A percentile compares a stretch with the other conserved stretches of the same genome.
These are phyloP conservation scores for Boloria euphrosyne DNA, from an alignment of 2,888 invertebrate genomes.

Conservation along the genomic window DNA sequence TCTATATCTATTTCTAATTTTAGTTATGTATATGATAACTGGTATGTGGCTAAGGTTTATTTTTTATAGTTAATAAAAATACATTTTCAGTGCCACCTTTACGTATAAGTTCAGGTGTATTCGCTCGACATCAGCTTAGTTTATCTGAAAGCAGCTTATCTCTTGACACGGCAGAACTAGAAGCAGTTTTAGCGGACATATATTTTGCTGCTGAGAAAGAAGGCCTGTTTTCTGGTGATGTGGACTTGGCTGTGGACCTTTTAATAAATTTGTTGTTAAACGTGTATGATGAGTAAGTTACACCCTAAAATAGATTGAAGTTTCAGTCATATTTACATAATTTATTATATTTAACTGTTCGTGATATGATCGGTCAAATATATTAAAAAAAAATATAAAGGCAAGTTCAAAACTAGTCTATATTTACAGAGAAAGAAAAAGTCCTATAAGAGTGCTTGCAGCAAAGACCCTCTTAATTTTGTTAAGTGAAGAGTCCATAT, in stretches of 20 bases:
- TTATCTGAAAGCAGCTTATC: conserved; percentile 86
- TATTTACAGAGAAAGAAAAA: conserved; percentile 79
- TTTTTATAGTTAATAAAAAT: neutral
- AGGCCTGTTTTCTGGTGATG: conserved; percentile 82
- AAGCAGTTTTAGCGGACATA: conserved; percentile 87
- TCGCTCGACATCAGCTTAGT: conserved; percentile 87
- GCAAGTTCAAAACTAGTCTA: conserved; percentile 16
- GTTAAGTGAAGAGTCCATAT: conserved; percentile 84
- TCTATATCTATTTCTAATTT: too few relatives aligned
- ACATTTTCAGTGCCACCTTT: conserved; percentile 67
- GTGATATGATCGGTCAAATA: too few relatives aligned
- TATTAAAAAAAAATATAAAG: too few relatives aligned
- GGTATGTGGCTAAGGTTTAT: neutral
- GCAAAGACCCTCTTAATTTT: conserved; percentile 86
- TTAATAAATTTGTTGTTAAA: conserved; percentile 85
- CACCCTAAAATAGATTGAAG: neutral
- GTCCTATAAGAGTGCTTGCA: conserved; percentile 85
- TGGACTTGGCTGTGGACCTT: conserved; percentile 84
- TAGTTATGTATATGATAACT: too few relatives aligned
- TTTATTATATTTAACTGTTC: too few relatives aligned
- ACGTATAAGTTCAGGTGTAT: conserved; percentile 86
- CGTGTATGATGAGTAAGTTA: conserved; percentile 85
- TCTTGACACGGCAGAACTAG: conserved; percentile 86
- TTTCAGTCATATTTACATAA: neutral
- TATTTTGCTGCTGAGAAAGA: conserved; percentile 88